A percentile compares a stretch with the other conserved stretches of the same genome.
Evolutionary conservation across 1,140 invertebrate genomes (phyloP).

Genomic region (Mamestra configurata): DNA sequence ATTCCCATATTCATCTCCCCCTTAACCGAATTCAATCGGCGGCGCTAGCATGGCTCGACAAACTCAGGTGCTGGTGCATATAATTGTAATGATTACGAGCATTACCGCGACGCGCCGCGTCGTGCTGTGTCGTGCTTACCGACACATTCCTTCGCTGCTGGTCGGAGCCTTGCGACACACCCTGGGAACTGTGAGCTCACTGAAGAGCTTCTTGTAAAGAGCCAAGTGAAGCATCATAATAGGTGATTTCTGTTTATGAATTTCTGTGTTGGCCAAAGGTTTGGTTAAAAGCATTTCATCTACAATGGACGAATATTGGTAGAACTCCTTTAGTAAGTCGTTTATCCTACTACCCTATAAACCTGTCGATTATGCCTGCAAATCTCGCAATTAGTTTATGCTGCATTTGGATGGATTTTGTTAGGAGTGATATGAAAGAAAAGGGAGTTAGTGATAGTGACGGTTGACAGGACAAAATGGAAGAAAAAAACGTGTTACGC

Average conservation of each 20-base stretch:
- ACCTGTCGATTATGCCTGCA: too few species aligned
- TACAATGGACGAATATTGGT: too few species aligned
- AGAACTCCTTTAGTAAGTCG: too few species aligned
- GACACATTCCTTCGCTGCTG: constrained; percentile 45
- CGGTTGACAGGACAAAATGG: too few species aligned
- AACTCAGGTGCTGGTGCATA: constrained; percentile 35
- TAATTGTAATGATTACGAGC: constrained; percentile 48
- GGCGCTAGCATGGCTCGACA: neutral
- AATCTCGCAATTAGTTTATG: too few species aligned
- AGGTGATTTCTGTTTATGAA: neutral
- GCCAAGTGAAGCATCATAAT: neutral
- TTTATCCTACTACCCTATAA: too few species aligned
- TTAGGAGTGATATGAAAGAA: too few species aligned
- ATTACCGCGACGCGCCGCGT: constrained; percentile 13
- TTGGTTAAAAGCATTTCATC: neutral
- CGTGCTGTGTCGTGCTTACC: constrained; percentile 15
- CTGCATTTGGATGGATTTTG: too few species aligned
- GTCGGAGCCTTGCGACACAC: neutral
- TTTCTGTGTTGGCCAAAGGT: too few species aligned
- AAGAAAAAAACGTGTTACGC: too few species aligned
- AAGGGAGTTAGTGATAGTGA: too few species aligned
- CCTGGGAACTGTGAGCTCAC: constrained; percentile 19
- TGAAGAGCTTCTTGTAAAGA: neutral
- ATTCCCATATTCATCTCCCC: neutral
- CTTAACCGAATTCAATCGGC: constrained; percentile 20